Percentiles rank a stretch among this genome's conserved stretches.
Conservation (phyloP, 2,113 vertebrate species). For the Perca fluviatilis region DNA sequence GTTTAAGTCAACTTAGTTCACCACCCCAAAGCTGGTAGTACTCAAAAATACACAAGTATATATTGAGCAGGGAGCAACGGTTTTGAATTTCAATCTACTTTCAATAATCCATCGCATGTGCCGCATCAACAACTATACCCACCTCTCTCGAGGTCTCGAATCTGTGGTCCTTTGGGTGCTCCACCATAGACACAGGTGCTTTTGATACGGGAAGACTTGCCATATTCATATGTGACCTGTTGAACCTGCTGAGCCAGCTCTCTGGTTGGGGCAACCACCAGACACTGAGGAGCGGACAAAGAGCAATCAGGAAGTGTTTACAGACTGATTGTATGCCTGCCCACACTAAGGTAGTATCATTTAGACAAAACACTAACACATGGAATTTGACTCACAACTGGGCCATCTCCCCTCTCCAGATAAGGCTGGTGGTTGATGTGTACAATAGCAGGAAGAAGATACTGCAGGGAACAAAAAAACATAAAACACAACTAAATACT, state of each 20-base stretch:
- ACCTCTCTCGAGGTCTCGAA: conserved; percentile 98
- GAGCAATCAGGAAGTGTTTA: neutral
- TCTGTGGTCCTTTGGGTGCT: conserved; percentile 98
- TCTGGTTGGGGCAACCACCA: conserved; percentile 96
- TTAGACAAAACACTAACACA: neutral
- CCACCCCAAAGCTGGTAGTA: neutral
- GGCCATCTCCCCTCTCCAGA: conserved; percentile 97
- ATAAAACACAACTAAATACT: neutral
- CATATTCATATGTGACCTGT: conserved; percentile 95
- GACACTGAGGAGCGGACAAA: conserved; percentile 83
- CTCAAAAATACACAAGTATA: neutral
- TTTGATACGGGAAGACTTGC: conserved; percentile 97
- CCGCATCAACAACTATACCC: conserved; percentile 37
- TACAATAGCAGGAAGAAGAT: conserved; percentile 96
- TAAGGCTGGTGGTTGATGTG: conserved; percentile 99
- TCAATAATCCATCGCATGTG: neutral
- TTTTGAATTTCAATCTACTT: neutral
- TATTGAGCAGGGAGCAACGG: neutral
- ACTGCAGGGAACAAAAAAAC: conserved; percentile 82
- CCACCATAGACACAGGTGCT: conserved; percentile 98
- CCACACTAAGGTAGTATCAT: neutral
- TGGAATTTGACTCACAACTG: conserved; percentile 90
- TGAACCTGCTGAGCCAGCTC: conserved; percentile 99
- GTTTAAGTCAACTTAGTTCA: neutral
- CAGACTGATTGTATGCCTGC: neutral